Percentiles rank a stretch among this genome's conserved stretches.
Conservation (phyloP, 1,140 invertebrate species). For the Drosophila kurseongensis region DNA sequence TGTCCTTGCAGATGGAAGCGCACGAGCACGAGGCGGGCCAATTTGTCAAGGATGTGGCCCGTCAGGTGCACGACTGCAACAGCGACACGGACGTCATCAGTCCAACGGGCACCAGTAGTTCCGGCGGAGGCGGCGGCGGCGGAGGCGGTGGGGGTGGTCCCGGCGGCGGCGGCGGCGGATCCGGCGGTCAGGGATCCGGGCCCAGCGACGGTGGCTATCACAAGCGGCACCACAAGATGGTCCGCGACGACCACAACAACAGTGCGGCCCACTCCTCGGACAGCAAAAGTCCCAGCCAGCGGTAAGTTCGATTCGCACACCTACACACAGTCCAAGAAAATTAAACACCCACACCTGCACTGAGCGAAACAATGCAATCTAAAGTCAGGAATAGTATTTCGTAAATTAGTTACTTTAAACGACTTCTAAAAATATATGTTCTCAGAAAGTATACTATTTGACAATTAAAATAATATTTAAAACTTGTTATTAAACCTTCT, state of each 20-base stretch:
- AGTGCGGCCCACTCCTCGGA: conserved; percentile 88
- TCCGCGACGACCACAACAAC: conserved; percentile 87
- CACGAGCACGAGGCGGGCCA: conserved; percentile 61
- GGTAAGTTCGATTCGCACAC: conserved; percentile 83
- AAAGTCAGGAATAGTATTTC: background rate
- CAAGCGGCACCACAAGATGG: conserved; percentile 77
- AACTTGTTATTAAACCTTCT: too few species aligned
- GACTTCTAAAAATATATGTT: too few species aligned
- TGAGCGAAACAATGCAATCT: conserved; percentile 6
- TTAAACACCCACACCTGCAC: conserved; percentile 20
- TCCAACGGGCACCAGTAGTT: conserved; percentile 79
- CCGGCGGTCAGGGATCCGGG: conserved; percentile 19
- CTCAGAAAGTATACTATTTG: too few species aligned
- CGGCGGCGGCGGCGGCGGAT: background rate
- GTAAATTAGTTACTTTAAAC: too few species aligned
- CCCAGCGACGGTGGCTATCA: conserved; percentile 44
- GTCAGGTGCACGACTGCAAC: conserved; percentile 70
- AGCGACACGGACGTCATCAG: conserved; percentile 82
- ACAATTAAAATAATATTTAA: too few species aligned
- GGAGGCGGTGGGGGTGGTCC: conserved; percentile 19
- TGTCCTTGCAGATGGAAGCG: conserved; percentile 82
- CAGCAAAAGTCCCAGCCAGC: conserved; percentile 88
- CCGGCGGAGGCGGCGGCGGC: conserved; percentile 67
- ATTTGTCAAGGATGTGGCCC: conserved; percentile 73
- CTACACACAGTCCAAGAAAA: background rate